Percentiles rank a stretch among this genome's conserved stretches.
Evolutionary conservation across 2,113 vertebrate genomes (phyloP).

Genomic region (Anarrhichthys ocellatus): DNA sequence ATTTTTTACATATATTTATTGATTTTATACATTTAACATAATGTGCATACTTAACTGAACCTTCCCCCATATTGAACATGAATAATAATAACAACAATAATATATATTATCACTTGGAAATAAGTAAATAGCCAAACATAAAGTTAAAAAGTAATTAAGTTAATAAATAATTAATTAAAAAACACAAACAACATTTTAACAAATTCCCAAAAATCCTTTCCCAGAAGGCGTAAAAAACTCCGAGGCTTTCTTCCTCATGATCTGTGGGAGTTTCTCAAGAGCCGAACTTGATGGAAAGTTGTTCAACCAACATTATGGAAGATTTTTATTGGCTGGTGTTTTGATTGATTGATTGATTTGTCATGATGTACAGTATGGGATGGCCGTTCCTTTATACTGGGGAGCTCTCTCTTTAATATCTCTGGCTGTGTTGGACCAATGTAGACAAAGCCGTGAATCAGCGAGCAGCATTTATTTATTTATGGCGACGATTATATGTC

Average conservation of each 20-base stretch:
- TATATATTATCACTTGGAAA: too few relatives aligned
- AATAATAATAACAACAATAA: background rate
- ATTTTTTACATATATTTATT: background rate
- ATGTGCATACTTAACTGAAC: background rate
- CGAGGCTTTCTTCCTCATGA: too few relatives aligned
- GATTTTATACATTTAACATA: background rate
- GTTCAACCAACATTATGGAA: background rate
- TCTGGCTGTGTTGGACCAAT: too few relatives aligned
- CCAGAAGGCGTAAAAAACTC: too few relatives aligned
- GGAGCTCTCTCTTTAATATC: background rate
- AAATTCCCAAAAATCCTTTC: too few relatives aligned
- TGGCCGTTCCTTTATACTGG: background rate
- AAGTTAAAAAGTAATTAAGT: background rate
- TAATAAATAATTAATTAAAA: background rate
- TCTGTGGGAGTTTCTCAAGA: too few relatives aligned
- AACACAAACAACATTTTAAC: too few relatives aligned
- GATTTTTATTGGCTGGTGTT: background rate
- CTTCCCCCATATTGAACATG: background rate
- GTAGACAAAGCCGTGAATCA: too few relatives aligned
- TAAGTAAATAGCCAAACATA: too few relatives aligned
- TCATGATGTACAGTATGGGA: background rate
- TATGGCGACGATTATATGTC: too few relatives aligned
- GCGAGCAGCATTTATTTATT: too few relatives aligned
- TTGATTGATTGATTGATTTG: background rate
- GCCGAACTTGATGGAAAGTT: too few relatives aligned